Percentiles rank a stretch among this genome's conserved stretches.
These are phyloP conservation scores for Lagria hirta DNA, from an alignment of 2,888 invertebrate species.

Conservation along the genomic window DNA sequence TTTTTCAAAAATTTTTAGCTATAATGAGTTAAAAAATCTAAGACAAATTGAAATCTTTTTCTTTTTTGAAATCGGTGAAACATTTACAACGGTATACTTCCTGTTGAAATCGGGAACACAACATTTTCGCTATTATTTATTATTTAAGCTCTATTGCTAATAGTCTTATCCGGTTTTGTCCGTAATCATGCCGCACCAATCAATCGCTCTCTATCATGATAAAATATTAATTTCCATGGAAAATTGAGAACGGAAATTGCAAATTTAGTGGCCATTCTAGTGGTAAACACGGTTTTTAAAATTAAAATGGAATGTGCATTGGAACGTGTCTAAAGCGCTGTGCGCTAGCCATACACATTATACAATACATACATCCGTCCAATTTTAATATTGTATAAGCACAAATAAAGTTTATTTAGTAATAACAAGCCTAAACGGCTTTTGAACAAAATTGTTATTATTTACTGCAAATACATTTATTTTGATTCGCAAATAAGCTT, in stretches of 20 bases:
- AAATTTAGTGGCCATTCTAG: slow-evolving; percentile 36
- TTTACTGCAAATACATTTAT: slow-evolving; percentile 21
- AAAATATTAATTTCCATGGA: slow-evolving; percentile 34
- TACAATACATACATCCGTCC: slow-evolving; percentile 43
- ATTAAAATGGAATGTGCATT: slow-evolving; percentile 45
- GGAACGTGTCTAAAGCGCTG: slow-evolving; percentile 43
- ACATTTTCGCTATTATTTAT: slow-evolving; percentile 16
- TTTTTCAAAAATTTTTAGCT: no score
- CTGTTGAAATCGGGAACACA: no score
- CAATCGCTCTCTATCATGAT: slow-evolving; percentile 7
- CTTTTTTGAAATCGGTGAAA: no score
- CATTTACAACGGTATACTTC: no score
- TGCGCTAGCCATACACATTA: slow-evolving; percentile 31
- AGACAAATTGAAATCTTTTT: no score
- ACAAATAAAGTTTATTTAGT: slow-evolving; percentile 42
- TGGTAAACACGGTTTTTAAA: slow-evolving; percentile 36
- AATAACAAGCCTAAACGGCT: slow-evolving; percentile 30
- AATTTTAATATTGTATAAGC: slow-evolving; percentile 46
- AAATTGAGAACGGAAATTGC: slow-evolving; percentile 41
- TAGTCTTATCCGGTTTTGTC: slow-evolving; percentile 16
- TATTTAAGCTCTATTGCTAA: slow-evolving; percentile 10
- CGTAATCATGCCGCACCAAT: slow-evolving; percentile 7
- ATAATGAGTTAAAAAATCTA: no score
- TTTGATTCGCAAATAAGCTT: slow-evolving; percentile 21
- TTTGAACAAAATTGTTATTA: slow-evolving; percentile 15